Evolutionary conservation across 2,888 invertebrate species (phyloP).

Genomic region (Odontomyia ornata): DNA sequence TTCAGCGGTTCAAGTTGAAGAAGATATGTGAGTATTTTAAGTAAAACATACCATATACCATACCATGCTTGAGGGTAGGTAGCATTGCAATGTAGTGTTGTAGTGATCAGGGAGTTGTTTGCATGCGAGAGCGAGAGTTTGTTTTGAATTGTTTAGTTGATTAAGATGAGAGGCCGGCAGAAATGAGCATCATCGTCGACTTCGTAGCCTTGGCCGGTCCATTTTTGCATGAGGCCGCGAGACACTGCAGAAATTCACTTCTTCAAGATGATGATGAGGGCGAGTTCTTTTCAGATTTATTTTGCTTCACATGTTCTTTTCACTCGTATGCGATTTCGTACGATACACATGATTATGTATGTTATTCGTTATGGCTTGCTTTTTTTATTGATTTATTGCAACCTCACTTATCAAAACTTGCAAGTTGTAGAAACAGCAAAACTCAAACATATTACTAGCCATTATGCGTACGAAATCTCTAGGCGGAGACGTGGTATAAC

Average conservation of each 20-base stretch:
- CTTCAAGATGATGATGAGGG: too few relatives aligned
- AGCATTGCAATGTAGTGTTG: constrained; percentile 6
- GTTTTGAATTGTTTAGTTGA: constrained; percentile 18
- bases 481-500: too few relatives aligned
- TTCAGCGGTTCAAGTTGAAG: not conserved
- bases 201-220: too few relatives aligned
- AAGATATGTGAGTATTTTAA: not conserved
- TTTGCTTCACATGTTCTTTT: too few relatives aligned
- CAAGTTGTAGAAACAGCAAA: too few relatives aligned
- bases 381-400: not conserved
- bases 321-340: too few relatives aligned
- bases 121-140: constrained; percentile 3
- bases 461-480: too few relatives aligned
- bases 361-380: not conserved
- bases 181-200: constrained; percentile 5
- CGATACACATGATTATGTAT: too few relatives aligned
- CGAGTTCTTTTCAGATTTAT: too few relatives aligned
- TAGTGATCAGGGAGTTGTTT: not conserved
- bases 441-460: too few relatives aligned
- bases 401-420: too few relatives aligned
- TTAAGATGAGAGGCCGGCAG: constrained; percentile 14
- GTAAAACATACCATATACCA: constrained; percentile 1
- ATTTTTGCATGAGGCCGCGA: constrained; percentile 4
- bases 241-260: not conserved
- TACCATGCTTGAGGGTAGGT: not conserved